Conservation (phyloP, 2,888 invertebrate genomes). For the Drosophila demipolita region DNA sequence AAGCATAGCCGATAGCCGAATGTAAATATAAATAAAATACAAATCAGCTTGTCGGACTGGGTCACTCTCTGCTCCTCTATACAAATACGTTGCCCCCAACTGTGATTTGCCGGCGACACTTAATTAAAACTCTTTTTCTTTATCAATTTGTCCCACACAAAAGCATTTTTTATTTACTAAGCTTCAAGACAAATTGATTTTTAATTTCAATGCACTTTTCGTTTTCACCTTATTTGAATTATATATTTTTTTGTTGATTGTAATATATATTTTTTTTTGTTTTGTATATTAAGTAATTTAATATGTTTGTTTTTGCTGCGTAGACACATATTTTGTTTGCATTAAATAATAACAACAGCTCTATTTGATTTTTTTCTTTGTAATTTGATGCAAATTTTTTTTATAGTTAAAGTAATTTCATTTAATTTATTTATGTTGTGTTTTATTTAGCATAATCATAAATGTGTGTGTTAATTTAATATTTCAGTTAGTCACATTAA, state of each 20-base stretch:
- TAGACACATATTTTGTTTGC: slow-evolving; percentile 4
- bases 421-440: slow-evolving; percentile 13
- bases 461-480: slow-evolving; percentile 3
- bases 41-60: slow-evolving; percentile 58
- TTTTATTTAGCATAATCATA: background rate
- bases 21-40: slow-evolving; percentile 54
- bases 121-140: slow-evolving; percentile 34
- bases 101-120: background rate
- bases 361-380: slow-evolving; percentile 7
- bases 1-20: slow-evolving; percentile 29
- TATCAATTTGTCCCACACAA: slow-evolving; percentile 33
- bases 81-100: slow-evolving; percentile 1
- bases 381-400: background rate
- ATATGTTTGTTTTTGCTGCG: slow-evolving; percentile 36
- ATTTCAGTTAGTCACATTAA: slow-evolving; percentile 1
- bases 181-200: slow-evolving; percentile 43
- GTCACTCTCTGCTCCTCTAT: slow-evolving; percentile 7
- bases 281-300: slow-evolving; percentile 29
- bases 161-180: slow-evolving; percentile 27
- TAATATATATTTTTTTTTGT: slow-evolving; percentile 17
- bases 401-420: background rate
- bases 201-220: slow-evolving; percentile 48
- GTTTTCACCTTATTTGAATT: background rate
- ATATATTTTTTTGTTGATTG: slow-evolving; percentile 9
- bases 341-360: slow-evolving; percentile 14